Evolutionary conservation across 2,113 vertebrate genomes (phyloP), one percentile per base, ranked within the genome.

Genomic region (Ptilonorhynchus violaceus): DNA sequence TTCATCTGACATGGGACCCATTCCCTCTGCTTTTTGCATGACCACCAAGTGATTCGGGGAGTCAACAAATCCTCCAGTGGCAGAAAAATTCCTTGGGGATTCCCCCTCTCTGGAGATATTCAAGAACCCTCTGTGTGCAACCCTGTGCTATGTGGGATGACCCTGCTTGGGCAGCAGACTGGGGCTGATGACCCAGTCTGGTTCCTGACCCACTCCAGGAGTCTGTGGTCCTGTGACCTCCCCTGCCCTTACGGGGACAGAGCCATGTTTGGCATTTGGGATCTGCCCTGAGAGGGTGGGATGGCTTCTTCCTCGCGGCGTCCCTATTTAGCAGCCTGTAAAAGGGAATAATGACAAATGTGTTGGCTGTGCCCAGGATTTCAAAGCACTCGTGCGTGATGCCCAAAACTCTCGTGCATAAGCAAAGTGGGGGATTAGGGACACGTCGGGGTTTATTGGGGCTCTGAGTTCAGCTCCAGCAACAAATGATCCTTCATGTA

Each of bases 11-110:
- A 15, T 1, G 31, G 7, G 20, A 35, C 27, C 25, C 63, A 9
- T 11, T n/a, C n/a, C 15, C 10, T 24, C 41, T 46, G 33, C 12
- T 37, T 37, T 39, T 25, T 47, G 41, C 22, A 4, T 1, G 15
- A 2, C 28, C 17, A 1, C 10, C 16, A 13, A 20, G 2, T 16
- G 41, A 16, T 10, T 20, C 1, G 6, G 25, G 20, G 9, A 0
- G 15, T 33, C 19, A 7, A 53, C 5, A 6, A 30, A 3, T 41
- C 49, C 11, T 42, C 31, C 39, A 23, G 20, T 2, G 10, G 15
- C 62, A 24, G 20, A 3, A 27, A 80, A 37, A 46, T 46, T 19
- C 22, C 12, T 20, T 6, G 4, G 25, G 21, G 33, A 30, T 19
- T 15, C 4, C 37, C 15, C 16, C 6, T 46, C 27, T 7, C n/a